Conservation (phyloP, 2,113 vertebrate genomes). For the Gnathonemus echidnorhynchus region DNA sequence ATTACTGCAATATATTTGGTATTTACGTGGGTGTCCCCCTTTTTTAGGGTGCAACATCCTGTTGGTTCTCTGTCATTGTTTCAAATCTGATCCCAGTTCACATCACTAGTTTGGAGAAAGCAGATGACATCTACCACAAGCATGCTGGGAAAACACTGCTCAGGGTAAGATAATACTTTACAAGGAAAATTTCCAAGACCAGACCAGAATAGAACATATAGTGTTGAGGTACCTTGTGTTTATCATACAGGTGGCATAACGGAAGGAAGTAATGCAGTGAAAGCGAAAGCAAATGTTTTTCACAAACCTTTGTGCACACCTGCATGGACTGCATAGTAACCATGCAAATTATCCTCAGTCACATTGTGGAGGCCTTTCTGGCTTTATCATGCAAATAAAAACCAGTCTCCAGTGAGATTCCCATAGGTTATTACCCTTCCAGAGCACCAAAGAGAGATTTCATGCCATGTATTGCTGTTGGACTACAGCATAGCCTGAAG, state of each 20-base stretch:
- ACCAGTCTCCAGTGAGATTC: not conserved
- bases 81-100: slow-evolving; percentile 71
- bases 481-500: not conserved
- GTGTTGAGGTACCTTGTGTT: not conserved
- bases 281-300: not conserved
- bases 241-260: not conserved
- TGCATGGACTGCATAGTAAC: not conserved
- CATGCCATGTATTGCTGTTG: not conserved
- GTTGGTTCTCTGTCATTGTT: slow-evolving; percentile 83
- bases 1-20: not conserved
- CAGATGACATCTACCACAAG: slow-evolving; percentile 67
- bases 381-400: not conserved
- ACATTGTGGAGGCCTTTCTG: not conserved
- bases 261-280: not conserved
- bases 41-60: slow-evolving; percentile 66
- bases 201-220: not conserved
- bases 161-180: slow-evolving; percentile 58
- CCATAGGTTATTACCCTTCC: not conserved
- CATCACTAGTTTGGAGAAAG: slow-evolving; percentile 66
- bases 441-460: not conserved
- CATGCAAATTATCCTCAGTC: not conserved
- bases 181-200: not conserved
- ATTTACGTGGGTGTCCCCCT: not conserved
- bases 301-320: not conserved
- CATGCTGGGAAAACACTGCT: slow-evolving; percentile 67